phyloP scores from a whole-genome alignment of 92 coral and sea anemone species.

The Muricea muricata region DNA sequence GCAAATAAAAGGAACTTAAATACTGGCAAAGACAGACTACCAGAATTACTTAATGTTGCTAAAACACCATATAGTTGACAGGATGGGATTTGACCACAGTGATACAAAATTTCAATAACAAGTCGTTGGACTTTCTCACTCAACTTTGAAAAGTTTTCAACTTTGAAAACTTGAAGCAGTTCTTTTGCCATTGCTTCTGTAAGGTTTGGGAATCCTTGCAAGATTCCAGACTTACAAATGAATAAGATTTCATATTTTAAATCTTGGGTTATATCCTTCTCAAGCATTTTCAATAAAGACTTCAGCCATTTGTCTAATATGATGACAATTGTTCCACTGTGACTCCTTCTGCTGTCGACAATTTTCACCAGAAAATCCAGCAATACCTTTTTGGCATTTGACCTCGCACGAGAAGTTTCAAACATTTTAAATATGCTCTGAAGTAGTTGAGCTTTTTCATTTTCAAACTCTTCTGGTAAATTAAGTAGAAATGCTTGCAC shows the following conservation, averaged over 20 bases:
- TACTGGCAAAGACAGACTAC: not conserved
- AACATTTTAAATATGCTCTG: conserved; percentile 63
- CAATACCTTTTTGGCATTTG: conserved; percentile 69
- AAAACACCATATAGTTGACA: conserved; percentile 4
- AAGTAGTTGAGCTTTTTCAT: conserved; percentile 51
- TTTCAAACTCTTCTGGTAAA: conserved; percentile 15
- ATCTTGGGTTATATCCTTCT: not conserved
- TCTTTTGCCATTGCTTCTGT: not conserved
- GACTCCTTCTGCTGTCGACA: not conserved
- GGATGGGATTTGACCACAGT: not conserved
- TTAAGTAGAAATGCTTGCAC: not conserved
- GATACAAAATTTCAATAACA: conserved; percentile 76
- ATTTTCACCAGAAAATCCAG: conserved; percentile 50
- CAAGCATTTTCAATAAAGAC: not conserved
- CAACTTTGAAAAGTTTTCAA: conserved; percentile 70
- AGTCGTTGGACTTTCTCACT: conserved; percentile 64
- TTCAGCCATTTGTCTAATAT: conserved; percentile 26
- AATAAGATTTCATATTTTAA: not conserved
- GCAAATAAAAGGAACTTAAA: conserved; percentile 2
- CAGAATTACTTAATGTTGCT: not conserved
- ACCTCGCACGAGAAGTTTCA: conserved; percentile 73
- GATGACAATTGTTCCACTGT: not conserved
- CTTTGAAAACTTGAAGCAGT: not conserved
- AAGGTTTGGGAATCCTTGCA: conserved; percentile 17
- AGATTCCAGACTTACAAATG: conserved; percentile 16